Conservation (phyloP, 2,797 vertebrate genomes). For the Parauchenoglanis ngamensis region DNA sequence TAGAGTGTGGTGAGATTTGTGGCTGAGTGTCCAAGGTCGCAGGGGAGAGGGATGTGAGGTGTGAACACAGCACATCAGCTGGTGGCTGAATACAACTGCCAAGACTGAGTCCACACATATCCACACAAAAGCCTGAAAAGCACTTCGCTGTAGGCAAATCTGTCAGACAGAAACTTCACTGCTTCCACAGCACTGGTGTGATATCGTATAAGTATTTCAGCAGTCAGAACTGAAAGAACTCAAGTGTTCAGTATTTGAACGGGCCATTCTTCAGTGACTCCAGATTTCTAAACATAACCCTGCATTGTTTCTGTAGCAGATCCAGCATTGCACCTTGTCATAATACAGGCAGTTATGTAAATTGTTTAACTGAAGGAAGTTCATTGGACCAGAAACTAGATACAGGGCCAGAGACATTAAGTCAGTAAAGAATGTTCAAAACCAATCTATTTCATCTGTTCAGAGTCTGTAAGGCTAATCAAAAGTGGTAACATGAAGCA, state of each 20-base stretch:
- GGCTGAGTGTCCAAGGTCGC: conserved; percentile 60
- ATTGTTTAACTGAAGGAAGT: background rate
- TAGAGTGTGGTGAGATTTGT: conserved; percentile 56
- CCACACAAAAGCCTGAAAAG: conserved; percentile 29
- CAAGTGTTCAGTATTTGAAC: background rate
- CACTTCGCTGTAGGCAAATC: conserved; percentile 18
- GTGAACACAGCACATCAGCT: conserved; percentile 70
- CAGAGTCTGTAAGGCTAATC: background rate
- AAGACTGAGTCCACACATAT: conserved; percentile 50
- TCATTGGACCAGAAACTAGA: background rate
- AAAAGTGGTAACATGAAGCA: background rate
- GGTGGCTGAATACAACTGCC: conserved; percentile 64
- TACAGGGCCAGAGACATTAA: background rate
- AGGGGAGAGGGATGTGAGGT: conserved; percentile 58
- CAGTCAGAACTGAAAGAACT: background rate
- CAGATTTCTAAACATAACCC: background rate
- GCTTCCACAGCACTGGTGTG: background rate
- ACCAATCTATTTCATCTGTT: background rate
- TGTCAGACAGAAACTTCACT: conserved; percentile 1
- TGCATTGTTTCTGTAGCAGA: background rate
- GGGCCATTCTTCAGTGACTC: background rate
- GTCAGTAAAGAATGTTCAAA: background rate
- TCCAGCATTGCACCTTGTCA: background rate
- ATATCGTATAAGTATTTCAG: background rate
- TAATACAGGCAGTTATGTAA: background rate